Evolutionary conservation across 2,797 vertebrate species (phyloP), one percentile per base, ranked within the genome.

Genomic region (Ispidina lecontei): DNA sequence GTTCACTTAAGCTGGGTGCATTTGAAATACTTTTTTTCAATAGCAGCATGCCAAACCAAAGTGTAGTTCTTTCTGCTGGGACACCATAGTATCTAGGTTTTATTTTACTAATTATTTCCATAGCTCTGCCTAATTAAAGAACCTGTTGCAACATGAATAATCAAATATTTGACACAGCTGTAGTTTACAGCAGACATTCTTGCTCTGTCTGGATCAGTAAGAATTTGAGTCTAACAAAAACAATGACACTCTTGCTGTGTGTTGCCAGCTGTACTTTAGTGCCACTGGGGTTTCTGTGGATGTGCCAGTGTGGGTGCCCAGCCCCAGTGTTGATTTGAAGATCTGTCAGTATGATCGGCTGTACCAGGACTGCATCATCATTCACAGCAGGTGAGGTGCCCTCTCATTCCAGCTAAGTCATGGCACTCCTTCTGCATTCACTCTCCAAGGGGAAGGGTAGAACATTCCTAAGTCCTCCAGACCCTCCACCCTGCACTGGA

Each of bases 311-410:
- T 99, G 98, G 98, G 97, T 99, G 84, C 94, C 96, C n/a, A 94
- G 95, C 55, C 97, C 98, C 58, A 97, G 28, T 9, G 54, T 99
- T 28, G 98, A 99, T 90, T 95, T 99, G 23, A 99, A 98, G 97
- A 99, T 99, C 93, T 99, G 99, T 96, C 97, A 97, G 97, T 99
- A 98, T 12, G 98, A 99, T 86, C 95, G 72, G 12, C 97, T 99
- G 28, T 99, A 99, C 92, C 99, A 99, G 96, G 98, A 98, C 43
- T 97, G 82, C 6, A 51, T 99, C 4, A n/a, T 94, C 7, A 29
- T 99, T 72, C 94, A 96, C 44, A 99, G 98, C 78, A 98, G 98
- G 99, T 99, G 82, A 94, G 98, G 63, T n/a, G 23, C 28, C 12
- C 28, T n/a, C 25, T 26, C 6, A 0, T 23, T 59, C 14, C 7